A percentile compares a stretch with the other conserved stretches of the same genome.
Conservation (phyloP, 2,888 invertebrate genomes). For the Cenopis cana region DNA sequence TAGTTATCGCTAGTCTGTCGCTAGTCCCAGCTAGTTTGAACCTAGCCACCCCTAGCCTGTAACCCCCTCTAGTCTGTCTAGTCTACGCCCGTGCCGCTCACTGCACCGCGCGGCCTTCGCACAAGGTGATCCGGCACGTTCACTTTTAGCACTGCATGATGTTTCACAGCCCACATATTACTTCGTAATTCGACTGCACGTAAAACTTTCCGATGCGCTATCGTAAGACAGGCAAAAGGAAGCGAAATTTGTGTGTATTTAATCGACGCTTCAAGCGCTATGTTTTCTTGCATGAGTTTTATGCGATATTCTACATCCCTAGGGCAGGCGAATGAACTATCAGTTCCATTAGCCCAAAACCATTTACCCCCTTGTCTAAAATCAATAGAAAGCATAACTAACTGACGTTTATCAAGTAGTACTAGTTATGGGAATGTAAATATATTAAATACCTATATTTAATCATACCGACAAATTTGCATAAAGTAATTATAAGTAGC, state of each 20-base stretch:
- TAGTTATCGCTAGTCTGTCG: neutral
- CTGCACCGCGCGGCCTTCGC: conserved; percentile 19
- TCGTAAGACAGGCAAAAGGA: conserved; percentile 25
- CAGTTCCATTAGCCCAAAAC: neutral
- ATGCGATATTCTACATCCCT: neutral
- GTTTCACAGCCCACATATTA: conserved; percentile 32
- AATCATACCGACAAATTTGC: neutral
- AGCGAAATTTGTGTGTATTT: conserved; percentile 14
- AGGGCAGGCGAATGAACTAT: neutral
- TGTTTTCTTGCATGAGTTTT: conserved; percentile 1
- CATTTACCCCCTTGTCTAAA: neutral
- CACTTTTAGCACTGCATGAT: conserved; percentile 38
- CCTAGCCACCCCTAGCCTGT: conserved; percentile 1
- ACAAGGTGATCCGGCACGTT: conserved; percentile 36
- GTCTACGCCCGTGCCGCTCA: conserved; percentile 20
- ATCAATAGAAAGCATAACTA: neutral
- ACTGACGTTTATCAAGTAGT: neutral
- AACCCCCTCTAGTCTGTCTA: conserved; percentile 18
- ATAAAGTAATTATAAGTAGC: neutral
- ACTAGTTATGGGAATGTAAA: neutral
- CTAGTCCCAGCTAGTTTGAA: neutral
- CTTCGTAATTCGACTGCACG: conserved; percentile 35
- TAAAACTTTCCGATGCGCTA: conserved; percentile 9
- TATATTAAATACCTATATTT: neutral
- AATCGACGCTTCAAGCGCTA: neutral